Conservation (phyloP, 2,797 vertebrate genomes). For the Nyctalus aviator region DNA sequence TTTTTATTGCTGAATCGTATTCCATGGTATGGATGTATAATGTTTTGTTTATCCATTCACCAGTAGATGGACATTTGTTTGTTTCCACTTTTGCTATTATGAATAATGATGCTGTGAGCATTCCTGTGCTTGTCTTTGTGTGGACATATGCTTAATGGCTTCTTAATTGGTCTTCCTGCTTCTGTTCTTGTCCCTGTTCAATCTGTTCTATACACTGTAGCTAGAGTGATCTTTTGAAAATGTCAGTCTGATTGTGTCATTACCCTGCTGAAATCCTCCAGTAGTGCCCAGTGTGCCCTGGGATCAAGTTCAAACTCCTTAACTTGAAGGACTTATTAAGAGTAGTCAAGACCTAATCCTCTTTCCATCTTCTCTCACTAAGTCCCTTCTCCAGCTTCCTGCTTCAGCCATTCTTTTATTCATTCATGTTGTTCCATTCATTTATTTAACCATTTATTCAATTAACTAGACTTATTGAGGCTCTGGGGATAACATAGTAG, state of each 20-base stretch:
- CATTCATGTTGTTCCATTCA: not conserved
- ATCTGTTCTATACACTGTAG: conserved; percentile 47
- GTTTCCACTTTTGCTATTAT: not conserved
- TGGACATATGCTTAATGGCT: conserved; percentile 63
- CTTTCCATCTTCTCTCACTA: not conserved
- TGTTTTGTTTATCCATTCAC: conserved; percentile 46
- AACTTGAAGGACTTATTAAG: not conserved
- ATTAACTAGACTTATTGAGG: not conserved
- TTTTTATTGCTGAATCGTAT: conserved; percentile 5
- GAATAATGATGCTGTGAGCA: not conserved
- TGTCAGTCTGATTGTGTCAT: conserved; percentile 27
- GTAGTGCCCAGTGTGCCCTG: not conserved
- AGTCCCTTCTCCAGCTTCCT: not conserved
- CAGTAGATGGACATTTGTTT: conserved; percentile 12
- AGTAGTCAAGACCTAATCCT: conserved; percentile 31
- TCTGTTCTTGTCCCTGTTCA: conserved; percentile 29
- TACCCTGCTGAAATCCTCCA: not conserved
- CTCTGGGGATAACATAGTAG: not conserved
- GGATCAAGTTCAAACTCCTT: not conserved
- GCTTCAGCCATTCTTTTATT: not conserved
- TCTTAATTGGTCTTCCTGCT: conserved; percentile 56
- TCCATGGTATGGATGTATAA: not conserved
- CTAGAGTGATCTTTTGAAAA: conserved; percentile 3
- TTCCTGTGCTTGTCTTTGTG: conserved; percentile 21
- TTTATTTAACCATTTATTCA: not conserved